Evolutionary conservation across 2,797 vertebrate species (phyloP).

Genomic region (Ptychobarbus kaznakovi): DNA sequence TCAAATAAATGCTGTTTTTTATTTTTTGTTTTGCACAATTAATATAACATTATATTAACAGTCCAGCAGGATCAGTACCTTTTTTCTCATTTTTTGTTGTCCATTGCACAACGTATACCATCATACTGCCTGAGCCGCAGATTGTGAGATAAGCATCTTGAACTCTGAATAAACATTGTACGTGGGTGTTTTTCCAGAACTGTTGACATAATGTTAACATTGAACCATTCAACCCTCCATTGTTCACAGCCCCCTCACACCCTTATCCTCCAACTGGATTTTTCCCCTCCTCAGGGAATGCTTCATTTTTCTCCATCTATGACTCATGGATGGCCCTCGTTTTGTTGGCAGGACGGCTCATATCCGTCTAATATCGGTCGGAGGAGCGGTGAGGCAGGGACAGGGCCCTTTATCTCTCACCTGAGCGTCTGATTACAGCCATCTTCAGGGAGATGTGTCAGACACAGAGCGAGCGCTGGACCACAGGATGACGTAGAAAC

Average conservation of each 20-base stretch:
- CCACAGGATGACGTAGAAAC: constrained; percentile 8
- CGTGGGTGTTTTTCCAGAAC: neutral
- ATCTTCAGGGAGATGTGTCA: constrained; percentile 33
- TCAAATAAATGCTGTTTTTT: neutral
- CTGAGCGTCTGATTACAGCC: constrained; percentile 25
- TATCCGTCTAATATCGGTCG: constrained; percentile 24
- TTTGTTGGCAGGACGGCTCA: constrained; percentile 19
- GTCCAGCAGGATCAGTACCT: neutral
- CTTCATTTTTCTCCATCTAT: constrained; percentile 30
- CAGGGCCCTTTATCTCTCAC: constrained; percentile 33
- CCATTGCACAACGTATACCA: neutral
- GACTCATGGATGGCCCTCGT: constrained; percentile 39
- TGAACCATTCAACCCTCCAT: constrained; percentile 24
- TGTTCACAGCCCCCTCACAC: constrained; percentile 26
- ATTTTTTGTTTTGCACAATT: neutral
- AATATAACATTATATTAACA: neutral
- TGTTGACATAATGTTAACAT: neutral
- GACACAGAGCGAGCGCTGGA: neutral
- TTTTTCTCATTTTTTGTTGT: neutral
- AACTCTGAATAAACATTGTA: constrained; percentile 28
- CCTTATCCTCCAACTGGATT: constrained; percentile 24
- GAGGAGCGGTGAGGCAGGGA: constrained; percentile 33
- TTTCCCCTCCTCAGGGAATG: constrained; percentile 14
- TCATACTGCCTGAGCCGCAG: neutral
- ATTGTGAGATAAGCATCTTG: neutral